These are phyloP conservation scores for Stenodema calcarata DNA, from an alignment of 2,888 invertebrate species.

Conservation along the genomic window DNA sequence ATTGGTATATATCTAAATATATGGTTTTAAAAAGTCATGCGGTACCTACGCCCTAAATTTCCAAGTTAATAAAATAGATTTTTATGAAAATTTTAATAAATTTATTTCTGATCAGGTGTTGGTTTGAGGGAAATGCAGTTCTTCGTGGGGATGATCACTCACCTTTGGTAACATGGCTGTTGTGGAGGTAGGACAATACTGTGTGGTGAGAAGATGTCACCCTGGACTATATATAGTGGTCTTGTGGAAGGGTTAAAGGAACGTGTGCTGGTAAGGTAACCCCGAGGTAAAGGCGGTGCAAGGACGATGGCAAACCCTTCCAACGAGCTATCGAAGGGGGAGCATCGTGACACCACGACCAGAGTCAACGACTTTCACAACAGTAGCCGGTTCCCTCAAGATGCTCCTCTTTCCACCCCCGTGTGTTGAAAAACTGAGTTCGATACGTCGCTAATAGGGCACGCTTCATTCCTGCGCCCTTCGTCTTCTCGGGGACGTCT, in stretches of 20 bases:
- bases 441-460: constrained; percentile 24
- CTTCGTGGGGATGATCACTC: background rate
- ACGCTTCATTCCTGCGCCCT: constrained; percentile 7
- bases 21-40: too few species aligned
- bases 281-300: constrained; percentile 40
- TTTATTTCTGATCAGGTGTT: too few species aligned
- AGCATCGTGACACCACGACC: constrained; percentile 46
- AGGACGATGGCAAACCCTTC: constrained; percentile 40
- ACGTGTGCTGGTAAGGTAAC: constrained; percentile 35
- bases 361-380: constrained; percentile 41
- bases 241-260: constrained; percentile 43
- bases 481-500: background rate
- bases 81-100: too few species aligned
- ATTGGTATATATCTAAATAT: too few species aligned
- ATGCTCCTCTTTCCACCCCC: constrained; percentile 38
- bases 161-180: constrained; percentile 36
- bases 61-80: too few species aligned
- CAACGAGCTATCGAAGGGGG: constrained; percentile 28
- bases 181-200: constrained; percentile 35
- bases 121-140: background rate
- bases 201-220: constrained; percentile 36
- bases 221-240: constrained; percentile 27
- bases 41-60: too few species aligned
- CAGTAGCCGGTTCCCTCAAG: constrained; percentile 31
- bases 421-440: constrained; percentile 28